phyloP scores from a whole-genome alignment of 2,113 vertebrate species.

The Calyptommatus sinebrachiatus region DNA sequence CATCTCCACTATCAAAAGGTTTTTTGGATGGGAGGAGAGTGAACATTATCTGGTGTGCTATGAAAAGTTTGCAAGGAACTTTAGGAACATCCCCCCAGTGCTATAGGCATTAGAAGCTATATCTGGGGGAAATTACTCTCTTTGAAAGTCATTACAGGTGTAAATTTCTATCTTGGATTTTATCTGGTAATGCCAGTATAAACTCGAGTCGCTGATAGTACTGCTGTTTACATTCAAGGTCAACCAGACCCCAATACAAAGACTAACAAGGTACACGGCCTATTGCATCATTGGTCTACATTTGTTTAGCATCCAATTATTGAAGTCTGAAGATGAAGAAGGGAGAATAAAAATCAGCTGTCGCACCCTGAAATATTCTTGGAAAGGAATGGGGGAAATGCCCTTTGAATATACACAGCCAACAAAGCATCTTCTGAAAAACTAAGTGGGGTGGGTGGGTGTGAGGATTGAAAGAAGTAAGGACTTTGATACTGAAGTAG shows the following conservation, averaged over 20 bases:
- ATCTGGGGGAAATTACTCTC: too few relatives aligned
- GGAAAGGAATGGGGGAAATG: neutral
- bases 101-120: too few relatives aligned
- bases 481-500: constrained; percentile 12
- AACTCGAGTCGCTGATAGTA: neutral
- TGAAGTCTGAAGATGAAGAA: neutral
- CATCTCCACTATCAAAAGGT: too few relatives aligned
- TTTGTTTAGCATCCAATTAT: too few relatives aligned
- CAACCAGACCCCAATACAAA: neutral
- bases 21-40: too few relatives aligned
- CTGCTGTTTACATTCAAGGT: neutral
- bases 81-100: too few relatives aligned
- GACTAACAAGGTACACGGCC: too few relatives aligned
- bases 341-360: neutral
- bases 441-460: neutral
- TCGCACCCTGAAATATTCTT: neutral
- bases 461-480: neutral
- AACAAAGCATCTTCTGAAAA: constrained; percentile 14
- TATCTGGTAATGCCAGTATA: neutral
- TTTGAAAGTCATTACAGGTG: too few relatives aligned
- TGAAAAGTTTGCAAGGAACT: too few relatives aligned
- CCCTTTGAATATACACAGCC: neutral
- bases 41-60: neutral
- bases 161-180: too few relatives aligned
- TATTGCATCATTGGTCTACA: too few relatives aligned